These are phyloP conservation scores for Melieria omissa DNA, from an alignment of 2,888 invertebrate species.

Conservation along the genomic window DNA sequence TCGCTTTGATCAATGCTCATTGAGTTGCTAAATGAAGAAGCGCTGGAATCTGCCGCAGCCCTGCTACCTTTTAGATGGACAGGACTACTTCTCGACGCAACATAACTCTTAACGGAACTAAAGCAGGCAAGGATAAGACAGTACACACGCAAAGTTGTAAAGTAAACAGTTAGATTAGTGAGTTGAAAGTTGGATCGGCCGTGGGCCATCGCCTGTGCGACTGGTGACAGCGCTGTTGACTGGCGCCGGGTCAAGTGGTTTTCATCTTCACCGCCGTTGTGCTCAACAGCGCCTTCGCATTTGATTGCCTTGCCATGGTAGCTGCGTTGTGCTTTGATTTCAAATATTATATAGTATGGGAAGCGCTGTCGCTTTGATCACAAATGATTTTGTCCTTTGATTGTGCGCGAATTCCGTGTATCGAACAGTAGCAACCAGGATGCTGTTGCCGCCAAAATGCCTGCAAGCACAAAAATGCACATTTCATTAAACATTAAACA, in stretches of 20 bases:
- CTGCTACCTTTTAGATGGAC: background rate
- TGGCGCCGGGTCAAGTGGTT: conserved; percentile 3
- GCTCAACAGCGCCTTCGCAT: conserved; percentile 57
- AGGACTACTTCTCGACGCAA: background rate
- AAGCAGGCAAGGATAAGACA: conserved; percentile 26
- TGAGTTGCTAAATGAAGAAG: too few relatives aligned
- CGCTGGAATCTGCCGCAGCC: background rate
- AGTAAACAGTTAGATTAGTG: conserved; percentile 26
- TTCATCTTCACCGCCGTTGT: conserved; percentile 65
- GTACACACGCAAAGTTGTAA: conserved; percentile 22
- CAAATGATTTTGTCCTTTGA: conserved; percentile 12
- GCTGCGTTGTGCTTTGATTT: conserved; percentile 62
- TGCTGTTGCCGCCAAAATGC: too few relatives aligned
- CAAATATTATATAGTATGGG: conserved; percentile 63
- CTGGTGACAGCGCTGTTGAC: background rate
- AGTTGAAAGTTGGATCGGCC: background rate
- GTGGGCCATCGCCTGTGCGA: background rate
- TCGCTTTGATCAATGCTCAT: too few relatives aligned
- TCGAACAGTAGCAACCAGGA: too few relatives aligned
- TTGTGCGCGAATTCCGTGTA: conserved; percentile 7
- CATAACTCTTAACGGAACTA: background rate
- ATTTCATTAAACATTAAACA: too few relatives aligned
- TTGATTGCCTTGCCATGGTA: conserved; percentile 54
- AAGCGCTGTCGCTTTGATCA: conserved; percentile 42
- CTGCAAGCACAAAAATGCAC: too few relatives aligned